These are phyloP conservation scores for Trematomus loennbergii DNA, from an alignment of 2,113 vertebrate species.

Conservation along the genomic window DNA sequence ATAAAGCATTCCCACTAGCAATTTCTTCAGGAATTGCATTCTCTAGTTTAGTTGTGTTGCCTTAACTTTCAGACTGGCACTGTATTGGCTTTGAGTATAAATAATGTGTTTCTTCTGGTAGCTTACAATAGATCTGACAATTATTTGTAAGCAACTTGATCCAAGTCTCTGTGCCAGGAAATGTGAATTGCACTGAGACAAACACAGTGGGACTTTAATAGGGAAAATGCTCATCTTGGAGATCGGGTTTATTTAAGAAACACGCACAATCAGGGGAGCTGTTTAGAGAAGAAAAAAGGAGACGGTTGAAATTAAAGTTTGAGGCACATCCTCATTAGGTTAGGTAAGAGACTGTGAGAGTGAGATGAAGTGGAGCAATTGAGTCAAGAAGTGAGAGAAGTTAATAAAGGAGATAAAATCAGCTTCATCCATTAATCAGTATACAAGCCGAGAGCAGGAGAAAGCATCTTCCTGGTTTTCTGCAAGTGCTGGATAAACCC, in stretches of 20 bases:
- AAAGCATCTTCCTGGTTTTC: slow-evolving; percentile 49
- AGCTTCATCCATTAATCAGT: slow-evolving; percentile 61
- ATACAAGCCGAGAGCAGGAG: slow-evolving; percentile 42
- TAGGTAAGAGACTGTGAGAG: slow-evolving; percentile 61
- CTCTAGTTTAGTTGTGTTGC: not conserved
- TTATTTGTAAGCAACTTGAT: slow-evolving; percentile 30
- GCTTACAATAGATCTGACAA: slow-evolving; percentile 22
- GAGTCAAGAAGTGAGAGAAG: slow-evolving; percentile 57
- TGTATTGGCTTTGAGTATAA: not conserved
- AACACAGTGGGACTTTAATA: slow-evolving; percentile 26
- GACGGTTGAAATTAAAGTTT: slow-evolving; percentile 45
- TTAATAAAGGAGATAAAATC: slow-evolving; percentile 71
- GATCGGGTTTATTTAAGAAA: slow-evolving; percentile 49
- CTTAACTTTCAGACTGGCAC: slow-evolving; percentile 6
- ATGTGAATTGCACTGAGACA: slow-evolving; percentile 5
- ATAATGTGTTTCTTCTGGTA: slow-evolving; percentile 9
- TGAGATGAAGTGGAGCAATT: slow-evolving; percentile 61
- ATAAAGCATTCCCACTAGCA: too few relatives aligned
- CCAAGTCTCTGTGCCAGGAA: slow-evolving; percentile 17
- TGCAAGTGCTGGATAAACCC: slow-evolving; percentile 52
- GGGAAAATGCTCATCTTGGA: slow-evolving; percentile 41
- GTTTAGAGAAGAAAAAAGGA: slow-evolving; percentile 48
- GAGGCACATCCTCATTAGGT: slow-evolving; percentile 59
- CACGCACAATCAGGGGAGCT: slow-evolving; percentile 38
- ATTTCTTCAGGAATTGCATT: too few relatives aligned